Evolutionary conservation across 23 tunicate species (phyloP), one percentile per base, ranked within the genome.

Genomic region (Phallusia fumigata): DNA sequence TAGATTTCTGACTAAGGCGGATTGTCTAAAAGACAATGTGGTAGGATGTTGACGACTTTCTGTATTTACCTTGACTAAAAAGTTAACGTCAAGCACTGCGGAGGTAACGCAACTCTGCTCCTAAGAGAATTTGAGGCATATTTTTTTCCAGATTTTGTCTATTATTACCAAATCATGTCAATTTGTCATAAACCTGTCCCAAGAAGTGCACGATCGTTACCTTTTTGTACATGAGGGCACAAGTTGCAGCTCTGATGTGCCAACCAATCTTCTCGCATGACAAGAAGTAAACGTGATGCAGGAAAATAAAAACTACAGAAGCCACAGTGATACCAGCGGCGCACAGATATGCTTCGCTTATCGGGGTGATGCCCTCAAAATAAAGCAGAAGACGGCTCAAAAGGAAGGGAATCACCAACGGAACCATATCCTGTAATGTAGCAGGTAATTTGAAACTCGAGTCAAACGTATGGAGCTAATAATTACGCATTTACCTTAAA

Each of bases 191-290:
- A n/a, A n/a, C n/a, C n/a, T n/a, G n/a, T n/a, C n/a, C n/a, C n/a
- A n/a, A n/a, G n/a, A n/a, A n/a, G n/a, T n/a, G n/a, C n/a, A 40
- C 47, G 8, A 40, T 33, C n/a, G 65, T 35, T 78, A 96, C 92
- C 79, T 96, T 96, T 78, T 96, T 81, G 86, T 88, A 96, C 97
- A 96, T 96, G 28, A 96, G 64, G 19, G 90, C 90, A 74, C 86
- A 87, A 21, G 65, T 72, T 30, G 99, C 89, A 0, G 76, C 82
- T 79, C 91, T 53, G 15, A 88, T 76, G 75, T 90, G 94, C 99
- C 91, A 86, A 31, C 99, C 99, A 0, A 90, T 3, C 33, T 64
- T 83, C 65, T 74, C 83, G 2, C 69, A 36, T 18, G 36, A 34
- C 32, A 65, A 76, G 75, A 82, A 80, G 21, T 36, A 24, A 33